phyloP scores from a whole-genome alignment of 1,140 invertebrate genomes.

The Chironomus tepperi region DNA sequence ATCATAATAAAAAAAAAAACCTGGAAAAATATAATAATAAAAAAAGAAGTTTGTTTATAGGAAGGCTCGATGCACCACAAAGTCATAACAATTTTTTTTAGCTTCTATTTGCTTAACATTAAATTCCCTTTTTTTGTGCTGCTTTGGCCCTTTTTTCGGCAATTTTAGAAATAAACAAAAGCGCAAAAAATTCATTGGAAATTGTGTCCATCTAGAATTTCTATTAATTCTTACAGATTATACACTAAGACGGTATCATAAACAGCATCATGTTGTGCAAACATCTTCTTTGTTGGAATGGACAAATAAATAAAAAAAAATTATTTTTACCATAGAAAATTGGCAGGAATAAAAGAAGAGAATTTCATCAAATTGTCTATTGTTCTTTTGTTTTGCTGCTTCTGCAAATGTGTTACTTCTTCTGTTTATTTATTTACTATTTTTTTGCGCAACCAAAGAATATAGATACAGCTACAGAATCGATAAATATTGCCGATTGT shows the following conservation, averaged over 20 bases:
- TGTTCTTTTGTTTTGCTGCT: background rate
- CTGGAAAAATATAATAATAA: too few relatives aligned
- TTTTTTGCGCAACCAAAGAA: conserved; percentile 18
- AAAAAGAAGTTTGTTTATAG: background rate
- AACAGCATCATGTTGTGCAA: conserved; percentile 1
- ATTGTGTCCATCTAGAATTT: background rate
- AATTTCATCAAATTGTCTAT: conserved; percentile 1
- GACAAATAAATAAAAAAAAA: background rate
- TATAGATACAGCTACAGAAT: background rate
- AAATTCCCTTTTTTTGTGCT: background rate
- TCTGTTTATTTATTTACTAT: background rate
- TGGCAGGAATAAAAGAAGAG: background rate
- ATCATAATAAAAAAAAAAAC: background rate
- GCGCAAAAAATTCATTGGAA: background rate
- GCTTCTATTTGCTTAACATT: background rate
- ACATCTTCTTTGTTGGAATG: background rate
- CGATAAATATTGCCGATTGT: background rate
- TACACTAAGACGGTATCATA: background rate
- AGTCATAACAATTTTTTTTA: too few relatives aligned
- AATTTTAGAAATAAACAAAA: background rate
- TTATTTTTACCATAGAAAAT: conserved; percentile 14
- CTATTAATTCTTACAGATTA: background rate
- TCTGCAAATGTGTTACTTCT: background rate
- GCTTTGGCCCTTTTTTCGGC: background rate
- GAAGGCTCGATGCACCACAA: background rate